Conservation (phyloP, 2,888 invertebrate species). For the Cheilosia vulpina region DNA sequence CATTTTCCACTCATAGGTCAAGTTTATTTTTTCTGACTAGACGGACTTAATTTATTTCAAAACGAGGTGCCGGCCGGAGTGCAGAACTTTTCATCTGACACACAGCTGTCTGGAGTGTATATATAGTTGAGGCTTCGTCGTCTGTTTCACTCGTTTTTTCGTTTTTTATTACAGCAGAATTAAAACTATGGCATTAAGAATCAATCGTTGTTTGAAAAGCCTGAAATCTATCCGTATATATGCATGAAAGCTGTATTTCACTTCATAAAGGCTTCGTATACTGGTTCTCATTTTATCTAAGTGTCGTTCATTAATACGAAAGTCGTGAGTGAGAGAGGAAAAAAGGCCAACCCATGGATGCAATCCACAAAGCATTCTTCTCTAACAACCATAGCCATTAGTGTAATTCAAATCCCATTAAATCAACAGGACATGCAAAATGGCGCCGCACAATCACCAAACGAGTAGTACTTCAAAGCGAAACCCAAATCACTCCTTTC, state of each 20-base stretch:
- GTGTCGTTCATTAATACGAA: conserved; percentile 67
- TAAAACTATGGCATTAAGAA: conserved; percentile 20
- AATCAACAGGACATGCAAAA: conserved; percentile 76
- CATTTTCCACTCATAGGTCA: conserved; percentile 65
- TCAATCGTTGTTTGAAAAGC: conserved; percentile 7
- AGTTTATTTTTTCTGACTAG: conserved; percentile 64
- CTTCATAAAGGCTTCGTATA: conserved; percentile 31
- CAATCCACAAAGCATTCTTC: conserved; percentile 68
- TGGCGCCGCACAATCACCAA: conserved; percentile 76
- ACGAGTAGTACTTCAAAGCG: conserved; percentile 74
- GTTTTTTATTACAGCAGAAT: background rate
- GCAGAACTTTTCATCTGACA: conserved; percentile 47
- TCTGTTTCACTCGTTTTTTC: conserved; percentile 14
- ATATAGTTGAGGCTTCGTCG: conserved; percentile 17
- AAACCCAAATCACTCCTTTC: conserved; percentile 74
- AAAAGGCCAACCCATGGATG: conserved; percentile 43
- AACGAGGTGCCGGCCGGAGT: conserved; percentile 7
- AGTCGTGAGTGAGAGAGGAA: conserved; percentile 11
- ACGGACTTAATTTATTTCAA: conserved; percentile 48
- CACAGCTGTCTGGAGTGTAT: conserved; percentile 39
- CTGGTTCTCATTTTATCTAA: conserved; percentile 69
- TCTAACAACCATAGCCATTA: conserved; percentile 75
- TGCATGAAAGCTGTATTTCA: background rate
- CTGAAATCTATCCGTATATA: background rate
- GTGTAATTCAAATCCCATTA: conserved; percentile 76